These are phyloP conservation scores for Cricetomys ansorgei DNA, from an alignment of 2,113 vertebrate species.

Conservation along the genomic window DNA sequence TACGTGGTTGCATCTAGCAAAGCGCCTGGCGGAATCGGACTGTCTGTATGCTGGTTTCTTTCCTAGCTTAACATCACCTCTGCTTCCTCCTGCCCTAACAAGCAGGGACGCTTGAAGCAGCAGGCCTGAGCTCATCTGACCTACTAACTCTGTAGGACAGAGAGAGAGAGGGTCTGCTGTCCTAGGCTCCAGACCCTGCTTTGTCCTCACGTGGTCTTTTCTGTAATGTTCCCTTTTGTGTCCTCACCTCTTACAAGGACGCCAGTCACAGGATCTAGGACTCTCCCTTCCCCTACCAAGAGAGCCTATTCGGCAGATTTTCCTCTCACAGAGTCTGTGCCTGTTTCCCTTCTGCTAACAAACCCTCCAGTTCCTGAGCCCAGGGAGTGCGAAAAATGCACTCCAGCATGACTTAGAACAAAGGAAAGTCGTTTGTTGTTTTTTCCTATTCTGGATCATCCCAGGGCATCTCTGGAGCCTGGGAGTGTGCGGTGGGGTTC, in stretches of 20 bases:
- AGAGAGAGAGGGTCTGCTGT: background rate
- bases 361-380: background rate
- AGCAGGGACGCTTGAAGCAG: accelerated
- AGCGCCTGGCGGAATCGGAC: accelerated
- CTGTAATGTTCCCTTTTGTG: background rate
- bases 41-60: background rate
- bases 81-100: background rate
- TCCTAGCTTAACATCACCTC: background rate
- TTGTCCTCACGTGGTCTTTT: accelerated
- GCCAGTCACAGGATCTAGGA: background rate
- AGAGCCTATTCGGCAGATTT: background rate
- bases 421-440: background rate
- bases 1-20: background rate
- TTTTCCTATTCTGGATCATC: background rate
- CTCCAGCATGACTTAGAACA: background rate
- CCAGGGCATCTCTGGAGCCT: background rate
- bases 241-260: background rate
- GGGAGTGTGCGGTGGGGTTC: background rate
- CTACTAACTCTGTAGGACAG: too few relatives aligned
- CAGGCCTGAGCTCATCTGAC: background rate
- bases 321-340: background rate
- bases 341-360: background rate
- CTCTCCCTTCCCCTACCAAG: background rate
- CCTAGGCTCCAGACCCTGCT: background rate
- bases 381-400: background rate